Evolutionary conservation across 1,140 invertebrate species (phyloP).

Genomic region (Calosoma granatense): DNA sequence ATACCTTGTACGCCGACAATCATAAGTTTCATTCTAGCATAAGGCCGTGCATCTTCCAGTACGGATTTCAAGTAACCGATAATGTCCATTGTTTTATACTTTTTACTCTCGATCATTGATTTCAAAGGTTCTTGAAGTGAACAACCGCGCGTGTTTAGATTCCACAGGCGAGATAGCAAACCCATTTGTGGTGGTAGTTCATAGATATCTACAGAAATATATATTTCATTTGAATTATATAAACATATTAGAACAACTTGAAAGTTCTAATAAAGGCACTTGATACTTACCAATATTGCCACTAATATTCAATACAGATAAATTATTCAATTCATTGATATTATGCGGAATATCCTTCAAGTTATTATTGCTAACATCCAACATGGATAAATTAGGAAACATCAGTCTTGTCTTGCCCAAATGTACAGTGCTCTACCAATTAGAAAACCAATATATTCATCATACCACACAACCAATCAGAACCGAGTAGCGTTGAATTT

Average conservation of each 20-base stretch:
- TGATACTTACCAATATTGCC: slow-evolving; percentile 68
- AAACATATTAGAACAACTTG: neutral
- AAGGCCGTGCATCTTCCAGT: slow-evolving; percentile 82
- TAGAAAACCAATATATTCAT: slow-evolving; percentile 17
- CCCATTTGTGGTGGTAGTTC: slow-evolving; percentile 93
- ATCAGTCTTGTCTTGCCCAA: slow-evolving; percentile 58
- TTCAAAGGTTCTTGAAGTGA: slow-evolving; percentile 79
- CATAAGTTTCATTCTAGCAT: slow-evolving; percentile 96
- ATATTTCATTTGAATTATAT: slow-evolving; percentile 8
- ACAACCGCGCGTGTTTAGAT: slow-evolving; percentile 87
- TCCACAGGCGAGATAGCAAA: slow-evolving; percentile 86
- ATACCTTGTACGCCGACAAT: slow-evolving; percentile 91
- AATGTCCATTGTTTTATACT: slow-evolving; percentile 94
- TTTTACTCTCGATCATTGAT: slow-evolving; percentile 85
- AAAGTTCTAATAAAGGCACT: too few species aligned
- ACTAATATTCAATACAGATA: slow-evolving; percentile 91
- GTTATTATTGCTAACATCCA: slow-evolving; percentile 87
- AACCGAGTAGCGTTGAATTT: slow-evolving; percentile 12
- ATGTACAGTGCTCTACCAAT: slow-evolving; percentile 34
- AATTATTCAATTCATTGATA: slow-evolving; percentile 74
- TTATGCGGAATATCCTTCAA: slow-evolving; percentile 70
- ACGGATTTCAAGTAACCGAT: slow-evolving; percentile 90
- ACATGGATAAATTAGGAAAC: slow-evolving; percentile 89
- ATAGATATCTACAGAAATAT: slow-evolving; percentile 54
- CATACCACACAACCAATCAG: slow-evolving; percentile 7